phyloP scores from a whole-genome alignment of 2,797 vertebrate species.

The Pangasius djambal region DNA sequence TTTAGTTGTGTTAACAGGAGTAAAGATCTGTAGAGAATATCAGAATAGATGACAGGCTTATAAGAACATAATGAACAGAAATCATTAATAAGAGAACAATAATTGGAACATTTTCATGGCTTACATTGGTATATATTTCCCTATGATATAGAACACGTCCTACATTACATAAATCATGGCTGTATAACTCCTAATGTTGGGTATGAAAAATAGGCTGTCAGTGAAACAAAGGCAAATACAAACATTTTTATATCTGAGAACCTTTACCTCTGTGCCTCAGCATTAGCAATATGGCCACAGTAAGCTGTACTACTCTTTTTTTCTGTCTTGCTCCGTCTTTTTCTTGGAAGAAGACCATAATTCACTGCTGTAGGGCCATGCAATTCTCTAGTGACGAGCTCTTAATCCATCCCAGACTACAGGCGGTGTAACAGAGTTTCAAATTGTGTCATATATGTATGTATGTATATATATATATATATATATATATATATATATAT shows the following conservation, averaged over 20 bases:
- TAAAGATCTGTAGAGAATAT: neutral
- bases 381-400: slow-evolving; percentile 42
- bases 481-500: too few relatives aligned
- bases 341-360: slow-evolving; percentile 23
- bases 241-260: slow-evolving; percentile 12
- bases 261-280: slow-evolving; percentile 13
- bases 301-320: slow-evolving; percentile 20
- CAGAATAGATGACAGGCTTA: neutral
- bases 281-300: slow-evolving; percentile 20
- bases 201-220: slow-evolving; percentile 23
- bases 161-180: neutral
- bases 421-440: slow-evolving; percentile 55
- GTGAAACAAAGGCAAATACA: slow-evolving; percentile 36
- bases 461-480: too few relatives aligned
- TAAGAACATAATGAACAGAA: neutral
- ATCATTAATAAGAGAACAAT: neutral
- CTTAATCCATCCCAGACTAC: slow-evolving; percentile 46
- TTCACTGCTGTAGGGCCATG: slow-evolving; percentile 45
- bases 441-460: neutral
- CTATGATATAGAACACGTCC: neutral
- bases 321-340: neutral
- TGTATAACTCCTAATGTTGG: neutral
- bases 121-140: neutral
- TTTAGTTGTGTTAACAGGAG: neutral
- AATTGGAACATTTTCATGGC: neutral